Conservation (phyloP, 2,888 invertebrate species). For the Dryomyza anilis region DNA sequence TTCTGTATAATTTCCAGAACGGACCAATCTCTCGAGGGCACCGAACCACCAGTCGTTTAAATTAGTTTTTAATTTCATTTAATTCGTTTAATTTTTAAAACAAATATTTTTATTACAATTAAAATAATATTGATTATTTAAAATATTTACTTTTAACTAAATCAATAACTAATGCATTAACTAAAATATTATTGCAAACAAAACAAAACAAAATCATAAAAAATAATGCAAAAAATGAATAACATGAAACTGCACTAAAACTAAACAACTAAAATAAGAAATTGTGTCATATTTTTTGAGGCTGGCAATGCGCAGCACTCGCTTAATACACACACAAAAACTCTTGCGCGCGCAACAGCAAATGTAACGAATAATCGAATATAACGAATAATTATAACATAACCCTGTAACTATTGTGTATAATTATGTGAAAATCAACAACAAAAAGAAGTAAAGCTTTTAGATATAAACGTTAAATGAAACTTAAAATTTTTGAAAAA, state of each 20-base stretch:
- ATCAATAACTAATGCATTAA: too few relatives aligned
- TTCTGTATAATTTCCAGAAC: constrained; percentile 41
- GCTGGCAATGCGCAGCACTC: constrained; percentile 24
- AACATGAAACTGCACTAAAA: neutral
- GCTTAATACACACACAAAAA: constrained; percentile 7
- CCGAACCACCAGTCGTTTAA: constrained; percentile 61
- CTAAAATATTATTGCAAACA: constrained; percentile 14
- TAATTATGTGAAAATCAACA: neutral
- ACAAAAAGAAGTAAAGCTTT: neutral
- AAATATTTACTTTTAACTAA: constrained; percentile 24
- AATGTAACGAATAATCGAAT: constrained; percentile 24
- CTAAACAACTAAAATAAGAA: neutral
- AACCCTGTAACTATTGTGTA: neutral
- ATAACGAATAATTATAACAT: constrained; percentile 8
- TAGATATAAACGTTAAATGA: neutral
- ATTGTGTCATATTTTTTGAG: constrained; percentile 26
- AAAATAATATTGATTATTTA: neutral
- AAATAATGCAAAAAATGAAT: neutral
- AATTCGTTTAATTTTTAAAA: constrained; percentile 15
- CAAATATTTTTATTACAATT: constrained; percentile 13
- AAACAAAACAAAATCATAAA: neutral
- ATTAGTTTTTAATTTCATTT: constrained; percentile 37
- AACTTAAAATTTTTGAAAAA: constrained; percentile 3
- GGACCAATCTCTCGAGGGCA: constrained; percentile 53
- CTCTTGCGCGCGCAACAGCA: constrained; percentile 2